These are phyloP conservation scores for Craniophora ligustri DNA, from an alignment of 2,888 invertebrate genomes.

Conservation along the genomic window DNA sequence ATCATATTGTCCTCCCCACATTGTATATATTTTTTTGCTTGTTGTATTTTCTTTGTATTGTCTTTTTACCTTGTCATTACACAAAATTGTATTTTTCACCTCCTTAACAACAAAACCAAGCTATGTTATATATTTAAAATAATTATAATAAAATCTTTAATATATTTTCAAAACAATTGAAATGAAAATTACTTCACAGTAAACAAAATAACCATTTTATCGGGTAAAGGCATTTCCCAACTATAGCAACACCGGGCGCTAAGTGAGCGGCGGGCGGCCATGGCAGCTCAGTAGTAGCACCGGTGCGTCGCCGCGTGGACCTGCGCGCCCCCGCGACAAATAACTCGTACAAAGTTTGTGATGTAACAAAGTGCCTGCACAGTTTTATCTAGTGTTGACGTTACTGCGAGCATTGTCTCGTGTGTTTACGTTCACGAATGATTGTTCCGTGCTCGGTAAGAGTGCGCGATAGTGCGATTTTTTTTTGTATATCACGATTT, in stretches of 20 bases:
- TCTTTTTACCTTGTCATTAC: no score
- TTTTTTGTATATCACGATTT: slow-evolving; percentile 44
- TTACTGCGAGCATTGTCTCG: slow-evolving; percentile 66
- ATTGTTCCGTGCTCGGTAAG: slow-evolving; percentile 57
- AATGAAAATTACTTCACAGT: not conserved
- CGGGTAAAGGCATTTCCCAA: slow-evolving; percentile 23
- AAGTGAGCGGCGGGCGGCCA: slow-evolving; percentile 83
- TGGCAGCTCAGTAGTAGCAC: slow-evolving; percentile 63
- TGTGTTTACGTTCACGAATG: slow-evolving; percentile 72
- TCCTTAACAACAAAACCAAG: no score
- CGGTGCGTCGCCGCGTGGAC: slow-evolving; percentile 49
- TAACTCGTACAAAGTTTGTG: slow-evolving; percentile 65
- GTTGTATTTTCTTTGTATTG: no score
- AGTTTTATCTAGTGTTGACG: slow-evolving; percentile 63
- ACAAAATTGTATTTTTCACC: no score
- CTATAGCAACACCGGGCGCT: slow-evolving; percentile 66
- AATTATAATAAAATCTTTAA: not conserved
- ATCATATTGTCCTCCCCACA: no score
- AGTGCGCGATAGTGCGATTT: slow-evolving; percentile 40
- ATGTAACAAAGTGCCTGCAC: slow-evolving; percentile 62
- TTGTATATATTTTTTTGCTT: no score
- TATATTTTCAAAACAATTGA: not conserved
- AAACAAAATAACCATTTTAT: not conserved
- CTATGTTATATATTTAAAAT: no score
- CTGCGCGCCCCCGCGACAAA: slow-evolving; percentile 44